These are phyloP conservation scores for Cladopsammia gracilis DNA, from an alignment of 64 coral and sea anemone genomes.

Conservation along the genomic window DNA sequence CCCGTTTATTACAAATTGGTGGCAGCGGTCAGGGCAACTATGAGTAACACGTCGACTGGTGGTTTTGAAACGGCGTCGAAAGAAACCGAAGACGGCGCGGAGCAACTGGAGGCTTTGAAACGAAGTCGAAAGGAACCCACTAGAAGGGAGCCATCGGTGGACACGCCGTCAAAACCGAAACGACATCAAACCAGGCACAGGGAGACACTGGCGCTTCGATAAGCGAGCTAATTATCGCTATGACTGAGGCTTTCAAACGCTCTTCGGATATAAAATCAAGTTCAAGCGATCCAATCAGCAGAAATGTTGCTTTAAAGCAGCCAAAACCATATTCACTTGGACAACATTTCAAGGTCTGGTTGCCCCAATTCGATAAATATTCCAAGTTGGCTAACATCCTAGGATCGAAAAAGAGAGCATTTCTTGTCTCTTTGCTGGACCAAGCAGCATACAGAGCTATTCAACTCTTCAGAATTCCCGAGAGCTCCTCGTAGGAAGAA, in stretches of 20 bases:
- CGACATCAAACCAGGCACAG: background rate
- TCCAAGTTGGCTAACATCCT: constrained; percentile 25
- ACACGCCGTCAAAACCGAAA: background rate
- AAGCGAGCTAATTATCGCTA: background rate
- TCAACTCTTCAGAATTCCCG: constrained; percentile 50
- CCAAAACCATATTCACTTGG: constrained; percentile 45
- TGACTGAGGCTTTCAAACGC: background rate
- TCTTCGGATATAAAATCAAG: too few species aligned
- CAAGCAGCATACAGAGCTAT: constrained; percentile 70
- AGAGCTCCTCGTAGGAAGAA: background rate
- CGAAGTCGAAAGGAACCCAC: background rate
- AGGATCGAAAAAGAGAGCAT: constrained; percentile 26
- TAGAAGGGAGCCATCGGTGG: background rate
- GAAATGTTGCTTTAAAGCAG: background rate
- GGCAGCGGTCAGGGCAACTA: background rate
- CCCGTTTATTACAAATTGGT: background rate
- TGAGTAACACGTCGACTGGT: background rate
- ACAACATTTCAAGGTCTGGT: constrained; percentile 72
- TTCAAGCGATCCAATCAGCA: constrained; percentile 20
- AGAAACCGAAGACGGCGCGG: too few species aligned
- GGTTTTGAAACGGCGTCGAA: background rate
- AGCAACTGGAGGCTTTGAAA: background rate
- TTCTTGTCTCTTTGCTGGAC: constrained; percentile 69
- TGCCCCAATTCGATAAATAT: constrained; percentile 60
- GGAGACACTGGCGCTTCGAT: background rate